Evolutionary conservation across 2,888 invertebrate species (phyloP).

Genomic region (Gastrophysa polygoni): DNA sequence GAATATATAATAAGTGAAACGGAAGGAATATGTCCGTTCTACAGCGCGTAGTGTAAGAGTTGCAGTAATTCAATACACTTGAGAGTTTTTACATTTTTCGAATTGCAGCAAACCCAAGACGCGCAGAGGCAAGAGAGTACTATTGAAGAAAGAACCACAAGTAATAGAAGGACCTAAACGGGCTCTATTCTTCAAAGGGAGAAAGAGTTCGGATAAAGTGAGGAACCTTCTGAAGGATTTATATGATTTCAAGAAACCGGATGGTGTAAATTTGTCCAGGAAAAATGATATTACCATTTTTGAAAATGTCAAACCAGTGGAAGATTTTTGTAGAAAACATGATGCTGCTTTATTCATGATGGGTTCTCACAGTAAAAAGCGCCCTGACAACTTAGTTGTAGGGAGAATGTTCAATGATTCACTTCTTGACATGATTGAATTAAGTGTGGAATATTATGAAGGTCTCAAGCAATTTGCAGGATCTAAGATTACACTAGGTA

Average conservation of each 20-base stretch:
- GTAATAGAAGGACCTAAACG: conserved; percentile 86
- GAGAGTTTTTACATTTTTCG: too few relatives aligned
- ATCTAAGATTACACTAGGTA: conserved; percentile 68
- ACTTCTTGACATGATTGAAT: conserved; percentile 94
- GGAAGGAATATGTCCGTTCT: conserved; percentile 52
- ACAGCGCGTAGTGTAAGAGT: conserved; percentile 58
- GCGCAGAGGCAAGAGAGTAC: conserved; percentile 82
- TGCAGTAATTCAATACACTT: conserved; percentile 6
- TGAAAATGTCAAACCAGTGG: conserved; percentile 85
- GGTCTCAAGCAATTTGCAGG: conserved; percentile 79
- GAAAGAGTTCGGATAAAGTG: conserved; percentile 75
- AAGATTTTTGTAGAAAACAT: conserved; percentile 77
- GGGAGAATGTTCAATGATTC: conserved; percentile 90
- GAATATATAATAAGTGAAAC: conserved; percentile 19
- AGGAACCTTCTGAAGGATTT: conserved; percentile 83
- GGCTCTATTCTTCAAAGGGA: conserved; percentile 83
- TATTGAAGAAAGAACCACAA: conserved; percentile 84
- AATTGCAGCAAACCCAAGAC: conserved; percentile 83
- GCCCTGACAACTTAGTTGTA: conserved; percentile 89
- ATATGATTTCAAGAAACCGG: conserved; percentile 84
- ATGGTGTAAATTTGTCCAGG: conserved; percentile 74
- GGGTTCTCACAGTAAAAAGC: conserved; percentile 91
- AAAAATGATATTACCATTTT: conserved; percentile 93
- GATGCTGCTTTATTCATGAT: conserved; percentile 91
- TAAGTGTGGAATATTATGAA: conserved; percentile 85